Evolutionary conservation across 2,888 invertebrate genomes (phyloP), one percentile per base, ranked within the genome.

Genomic region (Drosophila cognata): DNA sequence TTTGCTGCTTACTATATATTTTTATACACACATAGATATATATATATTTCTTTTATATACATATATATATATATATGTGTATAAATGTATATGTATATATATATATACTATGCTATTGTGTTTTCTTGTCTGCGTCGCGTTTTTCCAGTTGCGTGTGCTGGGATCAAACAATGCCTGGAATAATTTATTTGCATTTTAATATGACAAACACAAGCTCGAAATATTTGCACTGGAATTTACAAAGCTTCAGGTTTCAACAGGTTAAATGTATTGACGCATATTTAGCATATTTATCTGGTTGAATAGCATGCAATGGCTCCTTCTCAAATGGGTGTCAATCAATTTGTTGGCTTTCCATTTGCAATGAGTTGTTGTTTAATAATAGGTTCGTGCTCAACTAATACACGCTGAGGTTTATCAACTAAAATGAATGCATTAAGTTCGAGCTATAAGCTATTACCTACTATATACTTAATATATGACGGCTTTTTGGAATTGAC

Each of bases 171-270:
- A 57, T 57, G 56, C 29, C 41, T 31, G 29, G 16, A 41, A 41
- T 29, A 57, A 57, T 41, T n/a, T 57, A 57, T 57, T 57, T 57
- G 41, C 57, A 41, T 57, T 57, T 57, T 57, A 57, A 57, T 57
- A 57, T 57, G 56, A 57, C 56, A 41, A 41, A 57, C 41, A 16
- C 41, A 57, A 29, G 21, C 57, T 41, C 16, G n/a, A 56, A 28
- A n/a, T 38, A 38, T 56, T 38, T 56, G n/a, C 38, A 41, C 10
- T 56, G 36, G 28, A 18, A 18, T n/a, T 28, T 7, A 55, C 25
- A 55, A 13, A 38, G 28, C n/a, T 11, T 28, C 36, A 2, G 28
- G 13, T 36, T 56, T 56, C 0, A 56, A 56, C 56, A 56, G 56
- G 56, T 56, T 56, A 38, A 56, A 56, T 56, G 29, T 29, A 56